These are phyloP conservation scores for Chalcosyrphus nemorum DNA, from an alignment of 2,888 invertebrate genomes.

Conservation along the genomic window DNA sequence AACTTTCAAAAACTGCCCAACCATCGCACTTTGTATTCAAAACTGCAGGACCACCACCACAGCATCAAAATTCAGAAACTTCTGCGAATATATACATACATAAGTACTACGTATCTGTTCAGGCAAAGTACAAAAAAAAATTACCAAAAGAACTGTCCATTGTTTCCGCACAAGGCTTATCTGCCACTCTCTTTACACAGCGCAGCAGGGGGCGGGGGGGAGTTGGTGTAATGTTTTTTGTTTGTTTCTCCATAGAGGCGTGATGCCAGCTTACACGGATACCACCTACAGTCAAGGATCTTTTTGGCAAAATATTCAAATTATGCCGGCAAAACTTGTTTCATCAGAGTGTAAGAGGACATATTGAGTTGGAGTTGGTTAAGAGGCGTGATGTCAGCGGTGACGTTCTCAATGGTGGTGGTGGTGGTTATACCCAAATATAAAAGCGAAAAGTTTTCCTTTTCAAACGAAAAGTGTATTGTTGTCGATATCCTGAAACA, in stretches of 20 bases:
- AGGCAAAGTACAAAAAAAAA: constrained; percentile 5
- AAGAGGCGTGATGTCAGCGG: constrained; percentile 41
- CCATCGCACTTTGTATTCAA: constrained; percentile 41
- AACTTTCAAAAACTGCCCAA: constrained; percentile 13
- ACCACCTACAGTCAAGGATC: background rate
- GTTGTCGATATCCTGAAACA: constrained; percentile 39
- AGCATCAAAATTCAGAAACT: constrained; percentile 37
- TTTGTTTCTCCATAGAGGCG: constrained; percentile 12
- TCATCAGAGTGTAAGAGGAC: constrained; percentile 50
- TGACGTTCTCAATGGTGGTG: constrained; percentile 4
- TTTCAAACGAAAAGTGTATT: constrained; percentile 18
- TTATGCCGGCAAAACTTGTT: constrained; percentile 52
- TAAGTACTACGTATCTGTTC: background rate
- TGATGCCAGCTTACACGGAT: constrained; percentile 6
- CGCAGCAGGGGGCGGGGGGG: too few species aligned
- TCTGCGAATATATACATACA: background rate
- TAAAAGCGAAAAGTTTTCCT: constrained; percentile 42
- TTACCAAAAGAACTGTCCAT: constrained; percentile 17
- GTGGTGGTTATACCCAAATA: too few species aligned
- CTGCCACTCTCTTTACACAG: background rate
- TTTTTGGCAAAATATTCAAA: constrained; percentile 54
- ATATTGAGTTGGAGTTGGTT: constrained; percentile 48
- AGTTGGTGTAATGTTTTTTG: constrained; percentile 26
- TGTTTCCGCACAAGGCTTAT: background rate
- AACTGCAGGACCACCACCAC: constrained; percentile 11